phyloP scores from a whole-genome alignment of 2,113 vertebrate species.

The Nicator chloris region DNA sequence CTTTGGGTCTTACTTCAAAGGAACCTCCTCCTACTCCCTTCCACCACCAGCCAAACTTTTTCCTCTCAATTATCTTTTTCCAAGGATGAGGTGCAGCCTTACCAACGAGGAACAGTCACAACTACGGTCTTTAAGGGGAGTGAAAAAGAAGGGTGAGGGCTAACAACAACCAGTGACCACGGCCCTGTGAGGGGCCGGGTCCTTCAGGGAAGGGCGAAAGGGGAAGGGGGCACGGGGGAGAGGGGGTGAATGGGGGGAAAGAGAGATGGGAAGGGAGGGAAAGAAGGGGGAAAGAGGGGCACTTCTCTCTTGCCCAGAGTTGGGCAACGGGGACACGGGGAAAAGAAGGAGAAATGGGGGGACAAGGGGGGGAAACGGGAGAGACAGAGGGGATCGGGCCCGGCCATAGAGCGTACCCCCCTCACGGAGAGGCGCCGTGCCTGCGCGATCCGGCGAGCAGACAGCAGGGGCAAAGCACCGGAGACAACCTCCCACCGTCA shows the following conservation, averaged over 20 bases:
- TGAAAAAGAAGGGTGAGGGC: background rate
- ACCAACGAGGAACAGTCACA: background rate
- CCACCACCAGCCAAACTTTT: background rate
- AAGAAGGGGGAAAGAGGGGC: background rate
- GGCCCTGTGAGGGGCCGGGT: background rate
- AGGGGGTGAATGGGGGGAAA: background rate
- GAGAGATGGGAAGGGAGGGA: background rate
- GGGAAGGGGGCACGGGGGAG: no score
- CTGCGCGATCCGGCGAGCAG: background rate
- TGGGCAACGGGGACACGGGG: no score
- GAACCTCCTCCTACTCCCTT: background rate
- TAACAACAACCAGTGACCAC: accelerated
- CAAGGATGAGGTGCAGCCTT: background rate
- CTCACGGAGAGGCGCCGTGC: background rate
- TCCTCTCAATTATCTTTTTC: no score
- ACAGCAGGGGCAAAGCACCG: background rate
- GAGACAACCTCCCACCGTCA: background rate
- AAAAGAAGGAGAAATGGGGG: background rate
- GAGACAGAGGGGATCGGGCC: background rate
- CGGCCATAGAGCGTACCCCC: background rate
- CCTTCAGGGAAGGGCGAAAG: background rate
- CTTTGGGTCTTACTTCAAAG: background rate
- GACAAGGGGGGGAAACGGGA: no score
- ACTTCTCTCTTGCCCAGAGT: no score
- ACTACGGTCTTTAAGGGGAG: background rate